Conservation (phyloP, 2,113 vertebrate species). For the Andinoacara biseriatus region DNA sequence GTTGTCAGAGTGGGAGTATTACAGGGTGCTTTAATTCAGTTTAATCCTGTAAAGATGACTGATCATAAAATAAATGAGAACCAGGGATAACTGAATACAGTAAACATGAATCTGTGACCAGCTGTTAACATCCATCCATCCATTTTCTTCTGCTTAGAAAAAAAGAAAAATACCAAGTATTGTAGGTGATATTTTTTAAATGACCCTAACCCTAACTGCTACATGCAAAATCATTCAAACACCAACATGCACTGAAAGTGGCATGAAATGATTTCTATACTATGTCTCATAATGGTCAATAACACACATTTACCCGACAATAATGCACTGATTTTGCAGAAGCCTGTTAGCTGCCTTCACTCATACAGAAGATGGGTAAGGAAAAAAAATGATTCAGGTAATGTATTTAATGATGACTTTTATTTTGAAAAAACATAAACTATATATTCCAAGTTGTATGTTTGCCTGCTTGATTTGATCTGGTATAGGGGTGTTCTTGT, state of each 20-base stretch:
- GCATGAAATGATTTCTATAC: not conserved
- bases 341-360: not conserved
- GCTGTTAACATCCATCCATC: too few species aligned
- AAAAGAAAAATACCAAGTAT: not conserved
- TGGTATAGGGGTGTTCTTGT: too few species aligned
- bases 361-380: not conserved
- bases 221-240: not conserved
- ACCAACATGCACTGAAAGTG: not conserved
- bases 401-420: not conserved
- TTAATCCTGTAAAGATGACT: constrained; percentile 16
- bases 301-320: not conserved
- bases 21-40: constrained; percentile 13
- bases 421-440: too few species aligned
- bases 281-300: not conserved
- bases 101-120: constrained; percentile 4
- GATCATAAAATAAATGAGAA: not conserved
- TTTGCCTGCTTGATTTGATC: not conserved
- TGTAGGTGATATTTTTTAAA: not conserved
- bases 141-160: too few species aligned
- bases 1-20: constrained; percentile 25
- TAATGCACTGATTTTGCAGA: not conserved
- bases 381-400: not conserved
- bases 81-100: not conserved
- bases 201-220: too few species aligned
- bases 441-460: not conserved